Percentiles rank a stretch among this genome's conserved stretches.
These are phyloP conservation scores for Chloromyia formosa DNA, from an alignment of 2,888 invertebrate species.

Conservation along the genomic window DNA sequence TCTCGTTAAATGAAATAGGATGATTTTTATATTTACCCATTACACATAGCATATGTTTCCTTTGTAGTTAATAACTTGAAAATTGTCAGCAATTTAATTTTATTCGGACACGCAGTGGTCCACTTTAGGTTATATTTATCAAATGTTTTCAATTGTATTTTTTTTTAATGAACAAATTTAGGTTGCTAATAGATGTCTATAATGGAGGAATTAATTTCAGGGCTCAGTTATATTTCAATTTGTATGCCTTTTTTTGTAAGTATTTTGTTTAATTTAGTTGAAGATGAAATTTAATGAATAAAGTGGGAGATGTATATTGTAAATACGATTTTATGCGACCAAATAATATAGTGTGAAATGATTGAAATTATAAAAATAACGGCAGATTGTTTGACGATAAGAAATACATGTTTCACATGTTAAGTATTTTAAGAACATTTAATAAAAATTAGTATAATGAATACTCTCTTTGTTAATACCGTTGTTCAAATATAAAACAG, in stretches of 20 bases:
- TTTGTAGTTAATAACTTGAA: not conserved
- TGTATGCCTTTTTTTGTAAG: not conserved
- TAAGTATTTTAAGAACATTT: slow-evolving; percentile 6
- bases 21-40: not conserved
- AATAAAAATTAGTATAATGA: slow-evolving; percentile 8
- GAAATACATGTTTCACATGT: slow-evolving; percentile 13
- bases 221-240: not conserved
- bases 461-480: slow-evolving; percentile 34
- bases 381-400: not conserved
- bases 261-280: not conserved
- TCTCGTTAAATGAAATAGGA: not conserved
- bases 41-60: not conserved
- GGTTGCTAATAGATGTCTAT: not conserved
- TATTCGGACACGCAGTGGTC: not conserved
- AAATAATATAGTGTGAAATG: slow-evolving; percentile 22
- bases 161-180: not conserved
- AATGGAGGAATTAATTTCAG: not conserved
- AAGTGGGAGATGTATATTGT: not conserved
- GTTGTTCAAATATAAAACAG: slow-evolving; percentile 35
- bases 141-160: not conserved
- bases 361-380: not conserved
- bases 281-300: not conserved
- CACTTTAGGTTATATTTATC: not conserved
- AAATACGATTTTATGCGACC: slow-evolving; percentile 26
- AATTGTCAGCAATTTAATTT: not conserved